Evolutionary conservation across 2,888 invertebrate species (phyloP), one percentile per base, ranked within the genome.

Genomic region (Sialis fuliginosa): DNA sequence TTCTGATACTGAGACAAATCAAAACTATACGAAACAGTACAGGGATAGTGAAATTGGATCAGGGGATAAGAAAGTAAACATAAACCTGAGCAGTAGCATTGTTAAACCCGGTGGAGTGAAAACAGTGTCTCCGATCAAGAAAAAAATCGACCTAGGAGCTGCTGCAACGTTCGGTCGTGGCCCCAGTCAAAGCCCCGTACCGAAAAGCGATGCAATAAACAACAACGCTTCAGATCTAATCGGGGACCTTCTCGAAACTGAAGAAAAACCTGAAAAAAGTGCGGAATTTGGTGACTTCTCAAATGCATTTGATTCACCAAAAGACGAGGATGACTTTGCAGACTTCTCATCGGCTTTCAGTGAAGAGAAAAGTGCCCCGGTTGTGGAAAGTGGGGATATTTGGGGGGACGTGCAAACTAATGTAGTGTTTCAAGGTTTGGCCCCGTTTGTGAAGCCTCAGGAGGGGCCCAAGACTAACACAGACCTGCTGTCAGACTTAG

Each of bases 331-430:
- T 54, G 82, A 81, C 52, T 89, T 89, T 64, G 89, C 87, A 0
- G 89, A 88, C 66, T 88, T 89, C 62, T 71, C 72, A 50, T 76
- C 78, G 41, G 85, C 85, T 6, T 88, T 87, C 64, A 60, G 44
- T 34, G 8, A 22, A 22, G 22, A 22, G 22, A 22, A 22, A 22
- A 22, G 22, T 22, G 22, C 22, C 22, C 22, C 22, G 22, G 22
- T 22, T 22, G 22, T 22, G 22, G 22, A 22, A 22, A 22, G 22
- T 22, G 22, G 22, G 22, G 22, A 22, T 22, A 22, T 22, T 22
- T 22, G 22, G 22, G 22, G 22, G 22, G 22, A 22, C 2, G 22
- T 22, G 22, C 22, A 22, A 22, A 22, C 22, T 22, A 22, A 22
- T 4, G 22, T 22, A 22, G 22, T 22, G 22, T 22, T 22, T 22